Evolutionary conservation across 2,888 invertebrate genomes (phyloP).

Genomic region (Tromatobia lineatoria): DNA sequence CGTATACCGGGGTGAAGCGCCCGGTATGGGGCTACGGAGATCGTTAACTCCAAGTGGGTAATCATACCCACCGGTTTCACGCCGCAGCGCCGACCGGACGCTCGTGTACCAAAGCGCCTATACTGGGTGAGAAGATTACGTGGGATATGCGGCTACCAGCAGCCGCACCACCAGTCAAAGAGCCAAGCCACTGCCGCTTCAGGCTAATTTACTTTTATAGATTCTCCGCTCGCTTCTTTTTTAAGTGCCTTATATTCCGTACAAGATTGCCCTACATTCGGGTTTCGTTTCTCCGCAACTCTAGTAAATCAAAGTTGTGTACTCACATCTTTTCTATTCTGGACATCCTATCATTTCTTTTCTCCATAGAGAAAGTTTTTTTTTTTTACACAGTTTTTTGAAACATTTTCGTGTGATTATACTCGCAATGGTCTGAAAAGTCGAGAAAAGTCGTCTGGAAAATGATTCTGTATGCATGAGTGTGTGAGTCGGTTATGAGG

Average conservation of each 20-base stretch:
- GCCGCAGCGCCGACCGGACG: slow-evolving; percentile 75
- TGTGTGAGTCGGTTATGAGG: too few species aligned
- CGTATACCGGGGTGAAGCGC: slow-evolving; percentile 70
- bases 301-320: slow-evolving; percentile 46
- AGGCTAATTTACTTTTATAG: slow-evolving; percentile 72
- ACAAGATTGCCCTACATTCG: slow-evolving; percentile 33
- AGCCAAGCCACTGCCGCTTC: slow-evolving; percentile 47
- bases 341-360: neutral
- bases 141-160: slow-evolving; percentile 64
- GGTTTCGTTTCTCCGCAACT: slow-evolving; percentile 11
- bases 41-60: slow-evolving; percentile 83
- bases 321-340: neutral
- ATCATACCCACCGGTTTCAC: slow-evolving; percentile 83
- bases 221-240: slow-evolving; percentile 56
- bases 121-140: slow-evolving; percentile 72
- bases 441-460: too few species aligned
- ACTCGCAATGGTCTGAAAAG: too few species aligned
- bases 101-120: slow-evolving; percentile 64
- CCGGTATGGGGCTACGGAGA: slow-evolving; percentile 73
- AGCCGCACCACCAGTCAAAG: slow-evolving; percentile 41
- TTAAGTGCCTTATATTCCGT: slow-evolving; percentile 22
- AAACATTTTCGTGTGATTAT: too few species aligned
- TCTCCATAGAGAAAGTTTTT: too few species aligned
- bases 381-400: too few species aligned
- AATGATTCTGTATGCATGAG: too few species aligned